Conservation (phyloP, 1,140 invertebrate genomes). For the Adoxophyes honmai region DNA sequence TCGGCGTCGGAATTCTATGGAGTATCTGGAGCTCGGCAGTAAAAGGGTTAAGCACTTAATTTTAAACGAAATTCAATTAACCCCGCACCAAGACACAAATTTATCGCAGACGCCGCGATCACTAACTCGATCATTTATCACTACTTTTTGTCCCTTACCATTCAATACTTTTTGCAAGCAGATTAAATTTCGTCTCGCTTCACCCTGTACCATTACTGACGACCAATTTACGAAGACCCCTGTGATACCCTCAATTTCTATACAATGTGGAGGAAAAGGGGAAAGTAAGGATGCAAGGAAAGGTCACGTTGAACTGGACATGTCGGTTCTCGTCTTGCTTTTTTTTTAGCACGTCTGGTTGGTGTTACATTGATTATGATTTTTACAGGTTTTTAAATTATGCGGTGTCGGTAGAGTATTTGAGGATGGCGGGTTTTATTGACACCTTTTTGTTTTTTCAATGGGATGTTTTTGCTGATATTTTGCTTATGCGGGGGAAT, state of each 20-base stretch:
- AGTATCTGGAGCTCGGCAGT: too few species aligned
- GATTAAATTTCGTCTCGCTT: slow-evolving; percentile 69
- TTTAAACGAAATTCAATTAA: not conserved
- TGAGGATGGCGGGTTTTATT: slow-evolving; percentile 11
- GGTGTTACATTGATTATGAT: slow-evolving; percentile 65
- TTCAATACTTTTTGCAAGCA: slow-evolving; percentile 70
- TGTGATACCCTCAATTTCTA: slow-evolving; percentile 15
- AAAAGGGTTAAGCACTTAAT: too few species aligned
- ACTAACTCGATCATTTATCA: slow-evolving; percentile 63
- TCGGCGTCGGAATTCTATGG: too few species aligned
- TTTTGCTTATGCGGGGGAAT: too few species aligned
- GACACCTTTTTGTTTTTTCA: slow-evolving; percentile 4
- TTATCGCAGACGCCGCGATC: slow-evolving; percentile 37
- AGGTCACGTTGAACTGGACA: slow-evolving; percentile 38
- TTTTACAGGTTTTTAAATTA: slow-evolving; percentile 54
- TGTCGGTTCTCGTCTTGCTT: slow-evolving; percentile 49
- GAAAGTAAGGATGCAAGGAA: slow-evolving; percentile 22
- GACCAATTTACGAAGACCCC: slow-evolving; percentile 38
- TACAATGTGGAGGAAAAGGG: not conserved
- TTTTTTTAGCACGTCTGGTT: slow-evolving; percentile 60
- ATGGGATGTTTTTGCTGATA: too few species aligned
- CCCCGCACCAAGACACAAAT: not conserved
- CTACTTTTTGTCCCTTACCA: slow-evolving; percentile 62
- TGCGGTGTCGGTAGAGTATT: slow-evolving; percentile 44
- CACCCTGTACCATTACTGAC: slow-evolving; percentile 53